Evolutionary conservation across 2,888 invertebrate genomes (phyloP).

Genomic region (Agonopterix arenella): DNA sequence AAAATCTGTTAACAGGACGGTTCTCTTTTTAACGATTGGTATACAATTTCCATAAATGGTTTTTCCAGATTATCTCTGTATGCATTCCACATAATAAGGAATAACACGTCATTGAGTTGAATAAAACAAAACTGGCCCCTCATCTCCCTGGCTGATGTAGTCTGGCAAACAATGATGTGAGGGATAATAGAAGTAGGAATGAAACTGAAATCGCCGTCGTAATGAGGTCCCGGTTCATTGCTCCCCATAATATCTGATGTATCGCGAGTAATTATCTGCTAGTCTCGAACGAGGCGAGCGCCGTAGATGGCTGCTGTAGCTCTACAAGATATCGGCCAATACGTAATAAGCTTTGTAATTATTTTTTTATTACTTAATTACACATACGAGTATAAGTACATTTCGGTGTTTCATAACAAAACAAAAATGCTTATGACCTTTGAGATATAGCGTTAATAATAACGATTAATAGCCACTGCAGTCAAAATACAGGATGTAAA

Average conservation of each 20-base stretch:
- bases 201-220: constrained; percentile 47
- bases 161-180: constrained; percentile 40
- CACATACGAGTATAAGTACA: no score
- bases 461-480: no score
- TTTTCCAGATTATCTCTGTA: constrained; percentile 61
- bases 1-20: constrained; percentile 76
- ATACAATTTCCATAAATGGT: constrained; percentile 76
- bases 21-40: constrained; percentile 76
- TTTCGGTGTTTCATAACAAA: no score
- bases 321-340: not conserved
- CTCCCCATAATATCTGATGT: constrained; percentile 44
- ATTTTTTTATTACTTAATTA: no score
- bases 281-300: constrained; percentile 5
- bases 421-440: no score
- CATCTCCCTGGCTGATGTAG: constrained; percentile 15
- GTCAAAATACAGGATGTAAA: no score
- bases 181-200: constrained; percentile 40
- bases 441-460: no score
- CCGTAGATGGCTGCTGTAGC: constrained; percentile 2
- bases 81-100: constrained; percentile 57
- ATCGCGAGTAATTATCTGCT: constrained; percentile 52
- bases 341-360: no score
- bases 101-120: constrained; percentile 34
- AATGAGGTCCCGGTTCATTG: constrained; percentile 45
- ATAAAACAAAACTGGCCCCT: constrained; percentile 21